Base-by-base conservation (phyloP, 2,888 invertebrate species). In the Papilio gigon region DNA sequence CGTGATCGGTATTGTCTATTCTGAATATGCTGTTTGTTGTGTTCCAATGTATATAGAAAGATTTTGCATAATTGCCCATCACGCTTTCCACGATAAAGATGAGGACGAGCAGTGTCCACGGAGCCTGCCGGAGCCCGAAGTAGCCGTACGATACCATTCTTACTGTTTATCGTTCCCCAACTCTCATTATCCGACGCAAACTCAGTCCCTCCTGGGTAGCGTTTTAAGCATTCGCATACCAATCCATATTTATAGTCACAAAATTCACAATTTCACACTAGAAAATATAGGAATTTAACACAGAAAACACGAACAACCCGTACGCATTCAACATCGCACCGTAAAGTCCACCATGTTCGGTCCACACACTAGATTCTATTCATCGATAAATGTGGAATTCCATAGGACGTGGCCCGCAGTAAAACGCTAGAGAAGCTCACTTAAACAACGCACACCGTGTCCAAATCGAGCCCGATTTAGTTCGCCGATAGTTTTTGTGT, bases 1-100 rank as follows among this genome's bases (percentile, higher is more conserved):
- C 97, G 89, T 98, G 98, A 91, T 98, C 98, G 61, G 98, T 98
- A 91, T 98, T 98, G 94, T 98, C 98, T 94, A 98, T 98, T 90
- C 98, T 95, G 93, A 98, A 98, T 94, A 97, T 97, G 86, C 97
- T 96, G 87, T 97, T 97, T 75, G 96, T 96, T 77, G 96, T 96
- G 93, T 97, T 97, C 97, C 97, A 97, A 84, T 97, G 96, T 90
- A 97, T 96, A 91, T 95, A 96, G 91, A 96, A 96, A 68, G 95
- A 95, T 87, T 96, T 96, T 72, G 96, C 95, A 90, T 96, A 95
- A 86, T 95, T 95, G 44, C 94, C 95, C 90, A 94, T 93, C 53
- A 93, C 94, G 82, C 93, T 93, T 75, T 94, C 93, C 79, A 94
- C 89, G 81, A 94, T 93, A 87, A 94, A 94, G 86, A 94, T 89